These are phyloP conservation scores for Sipha flava DNA, from an alignment of 1,140 invertebrate genomes.

Conservation along the genomic window DNA sequence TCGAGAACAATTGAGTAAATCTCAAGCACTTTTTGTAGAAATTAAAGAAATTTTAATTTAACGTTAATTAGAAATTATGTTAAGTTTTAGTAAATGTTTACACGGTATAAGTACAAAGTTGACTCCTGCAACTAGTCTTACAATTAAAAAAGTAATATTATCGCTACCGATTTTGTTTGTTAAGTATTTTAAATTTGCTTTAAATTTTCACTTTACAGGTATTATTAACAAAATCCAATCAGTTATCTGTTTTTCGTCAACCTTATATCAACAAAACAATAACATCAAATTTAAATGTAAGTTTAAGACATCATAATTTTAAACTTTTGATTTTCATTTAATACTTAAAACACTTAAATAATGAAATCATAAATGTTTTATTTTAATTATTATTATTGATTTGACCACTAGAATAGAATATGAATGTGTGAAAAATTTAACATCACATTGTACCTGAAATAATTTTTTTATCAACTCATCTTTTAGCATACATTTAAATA, in stretches of 20 bases:
- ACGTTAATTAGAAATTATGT: neutral
- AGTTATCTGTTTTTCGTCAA: neutral
- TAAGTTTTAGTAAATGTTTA: neutral
- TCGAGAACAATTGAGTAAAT: too few relatives aligned
- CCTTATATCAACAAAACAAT: neutral
- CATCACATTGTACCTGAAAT: too few relatives aligned
- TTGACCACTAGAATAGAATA: too few relatives aligned
- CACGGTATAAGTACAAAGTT: neutral
- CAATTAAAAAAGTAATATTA: neutral
- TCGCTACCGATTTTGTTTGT: neutral
- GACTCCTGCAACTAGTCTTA: neutral
- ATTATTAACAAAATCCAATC: neutral
- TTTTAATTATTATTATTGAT: too few relatives aligned
- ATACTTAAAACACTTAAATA: neutral
- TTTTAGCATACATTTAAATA: too few relatives aligned
- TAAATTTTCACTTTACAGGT: neutral
- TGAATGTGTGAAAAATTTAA: too few relatives aligned
- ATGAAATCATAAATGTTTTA: too few relatives aligned
- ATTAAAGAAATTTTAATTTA: neutral
- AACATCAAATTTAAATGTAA: constrained; percentile 6
- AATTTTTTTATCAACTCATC: too few relatives aligned
- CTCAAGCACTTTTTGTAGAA: neutral
- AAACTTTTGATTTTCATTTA: neutral
- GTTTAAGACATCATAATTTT: neutral
- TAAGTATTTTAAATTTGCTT: neutral